Evolutionary conservation across 2,797 vertebrate genomes (phyloP), one percentile per base, ranked within the genome.

Genomic region (Karalla daura): DNA sequence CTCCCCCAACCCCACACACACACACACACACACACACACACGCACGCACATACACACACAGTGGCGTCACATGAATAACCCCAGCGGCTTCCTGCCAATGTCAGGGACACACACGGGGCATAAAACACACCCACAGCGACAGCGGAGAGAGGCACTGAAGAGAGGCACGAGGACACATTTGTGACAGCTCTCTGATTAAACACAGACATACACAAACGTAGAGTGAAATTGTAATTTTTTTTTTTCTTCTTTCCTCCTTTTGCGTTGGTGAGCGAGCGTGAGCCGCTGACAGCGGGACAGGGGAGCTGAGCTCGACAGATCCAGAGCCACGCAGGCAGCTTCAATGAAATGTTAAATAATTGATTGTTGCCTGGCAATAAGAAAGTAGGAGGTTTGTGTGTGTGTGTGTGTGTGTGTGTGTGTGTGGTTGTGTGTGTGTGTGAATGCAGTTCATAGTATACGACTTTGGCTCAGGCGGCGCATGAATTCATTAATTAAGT

Each of bases 21-120:
- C n/a, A n/a, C n/a, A n/a, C n/a, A n/a, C n/a, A n/a, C n/a, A n/a
- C n/a, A n/a, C n/a, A n/a, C n/a, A n/a, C n/a, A n/a, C n/a, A n/a
- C n/a, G n/a, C n/a, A n/a, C n/a, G n/a, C n/a, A n/a, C n/a, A n/a
- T 80, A 70, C 79, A 87, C 83, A 85, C 83, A 86, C 86, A 85
- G 66, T 55, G 84, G 82, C 78, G 5, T 78, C 76, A 76, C 76
- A 82, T 64, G 51, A 64, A 78, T 60, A 76, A 84, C 46, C 65
- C 73, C 77, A 5, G 53, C 69, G 76, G 81, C 81, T 64, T 74
- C 70, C 53, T 64, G 45, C 69, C 84, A 82, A 78, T 67, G 60
- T 80, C 84, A 83, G 73, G 56, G 70, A 81, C 50, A 80, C 60
- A 69, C 45, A 69, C 45, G 7, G 53, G 61, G 63, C 67, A 46